A percentile compares a stretch with the other conserved stretches of the same genome.
Evolutionary conservation across 2,797 vertebrate species (phyloP).

Genomic region (Oceanodroma leucorhoa): DNA sequence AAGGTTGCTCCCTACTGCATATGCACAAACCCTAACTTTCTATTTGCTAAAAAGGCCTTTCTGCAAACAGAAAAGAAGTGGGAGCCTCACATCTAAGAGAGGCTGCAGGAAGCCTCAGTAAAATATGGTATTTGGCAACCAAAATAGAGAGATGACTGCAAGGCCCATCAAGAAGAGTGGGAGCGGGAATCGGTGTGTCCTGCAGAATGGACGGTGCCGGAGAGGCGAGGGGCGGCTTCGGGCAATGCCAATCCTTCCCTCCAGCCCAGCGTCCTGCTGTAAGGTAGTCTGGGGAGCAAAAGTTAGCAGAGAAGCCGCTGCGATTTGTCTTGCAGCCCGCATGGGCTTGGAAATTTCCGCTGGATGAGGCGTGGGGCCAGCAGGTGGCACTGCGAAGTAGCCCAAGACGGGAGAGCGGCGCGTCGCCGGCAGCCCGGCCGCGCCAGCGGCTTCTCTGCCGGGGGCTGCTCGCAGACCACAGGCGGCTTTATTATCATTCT

Average conservation of each 20-base stretch:
- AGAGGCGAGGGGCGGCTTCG: background rate
- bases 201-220: accelerated
- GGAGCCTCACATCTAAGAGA: background rate
- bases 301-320: accelerated
- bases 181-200: accelerated
- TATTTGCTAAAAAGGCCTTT: background rate
- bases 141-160: accelerated
- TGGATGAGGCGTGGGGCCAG: background rate
- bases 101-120: background rate
- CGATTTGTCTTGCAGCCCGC: accelerated
- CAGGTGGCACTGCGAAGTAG: constrained; percentile 68
- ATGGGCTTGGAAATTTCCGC: constrained; percentile 59
- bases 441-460: background rate
- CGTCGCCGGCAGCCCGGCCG: background rate
- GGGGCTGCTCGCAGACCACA: too few relatives aligned
- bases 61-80: background rate
- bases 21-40: background rate
- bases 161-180: accelerated
- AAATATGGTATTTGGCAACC: accelerated
- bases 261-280: background rate
- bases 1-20: background rate
- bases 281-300: accelerated
- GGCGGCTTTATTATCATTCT: background rate
- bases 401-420: background rate
- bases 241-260: background rate